Evolutionary conservation across 1,140 invertebrate genomes (phyloP).

Genomic region (Neotoxoptera formosana): DNA sequence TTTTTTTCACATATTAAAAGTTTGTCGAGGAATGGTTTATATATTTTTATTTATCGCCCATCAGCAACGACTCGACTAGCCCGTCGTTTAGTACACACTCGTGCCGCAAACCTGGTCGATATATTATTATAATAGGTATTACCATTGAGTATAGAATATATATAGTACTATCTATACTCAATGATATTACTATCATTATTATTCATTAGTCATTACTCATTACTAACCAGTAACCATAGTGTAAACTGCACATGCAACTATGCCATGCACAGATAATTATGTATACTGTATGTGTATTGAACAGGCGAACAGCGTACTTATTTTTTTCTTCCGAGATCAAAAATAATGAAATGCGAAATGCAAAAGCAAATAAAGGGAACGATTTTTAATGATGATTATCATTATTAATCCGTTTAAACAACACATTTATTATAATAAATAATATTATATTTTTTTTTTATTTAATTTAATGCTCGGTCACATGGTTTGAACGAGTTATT

Average conservation of each 20-base stretch:
- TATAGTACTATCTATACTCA: no score
- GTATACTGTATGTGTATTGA: background rate
- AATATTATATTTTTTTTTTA: background rate
- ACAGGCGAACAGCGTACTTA: background rate
- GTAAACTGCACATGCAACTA: background rate
- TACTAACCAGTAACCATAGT: background rate
- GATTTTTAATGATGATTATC: background rate
- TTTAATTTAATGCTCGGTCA: background rate
- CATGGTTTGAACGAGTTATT: slow-evolving; percentile 1
- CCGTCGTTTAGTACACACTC: background rate
- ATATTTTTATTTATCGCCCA: background rate
- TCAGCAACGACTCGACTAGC: background rate
- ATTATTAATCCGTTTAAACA: background rate
- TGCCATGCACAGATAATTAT: background rate
- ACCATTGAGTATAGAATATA: no score
- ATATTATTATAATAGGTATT: no score
- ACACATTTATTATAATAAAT: background rate
- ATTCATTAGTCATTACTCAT: background rate
- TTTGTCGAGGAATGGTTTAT: background rate
- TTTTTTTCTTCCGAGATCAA: background rate
- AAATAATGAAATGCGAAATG: background rate
- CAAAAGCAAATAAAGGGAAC: background rate
- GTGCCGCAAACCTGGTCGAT: background rate
- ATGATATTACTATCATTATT: background rate
- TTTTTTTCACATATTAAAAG: background rate